Percentiles rank a stretch among this genome's conserved stretches.
These are phyloP conservation scores for Labeo catla DNA, from an alignment of 2,113 vertebrate species.

Conservation along the genomic window DNA sequence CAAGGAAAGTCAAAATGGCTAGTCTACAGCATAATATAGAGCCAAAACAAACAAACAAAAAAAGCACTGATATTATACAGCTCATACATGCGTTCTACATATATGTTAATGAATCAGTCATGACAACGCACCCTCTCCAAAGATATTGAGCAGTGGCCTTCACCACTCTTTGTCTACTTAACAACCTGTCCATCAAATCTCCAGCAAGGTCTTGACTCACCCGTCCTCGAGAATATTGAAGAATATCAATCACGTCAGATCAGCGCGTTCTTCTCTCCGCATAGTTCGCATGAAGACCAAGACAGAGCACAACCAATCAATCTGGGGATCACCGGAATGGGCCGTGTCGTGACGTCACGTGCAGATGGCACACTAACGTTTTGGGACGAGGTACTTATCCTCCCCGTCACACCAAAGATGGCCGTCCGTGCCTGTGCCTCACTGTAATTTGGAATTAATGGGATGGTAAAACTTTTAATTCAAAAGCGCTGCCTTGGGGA, in stretches of 20 bases:
- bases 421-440: conserved; percentile 70
- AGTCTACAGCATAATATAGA: not conserved
- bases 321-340: conserved; percentile 72
- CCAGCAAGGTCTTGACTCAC: conserved; percentile 64
- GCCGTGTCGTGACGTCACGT: conserved; percentile 69
- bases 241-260: conserved; percentile 74
- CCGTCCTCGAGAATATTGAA: conserved; percentile 67
- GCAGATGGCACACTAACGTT: conserved; percentile 74
- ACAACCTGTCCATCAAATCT: conserved; percentile 69
- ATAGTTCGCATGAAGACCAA: conserved; percentile 72
- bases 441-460: conserved; percentile 83
- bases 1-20: not conserved
- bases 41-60: not conserved
- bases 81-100: conserved; percentile 66
- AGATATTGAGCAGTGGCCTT: conserved; percentile 62
- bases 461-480: conserved; percentile 82
- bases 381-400: conserved; percentile 37
- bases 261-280: conserved; percentile 65
- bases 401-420: conserved; percentile 58
- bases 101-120: conserved; percentile 71
- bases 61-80: conserved; percentile 7
- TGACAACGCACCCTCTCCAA: conserved; percentile 61
- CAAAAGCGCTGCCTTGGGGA: conserved; percentile 79
- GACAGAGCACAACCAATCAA: conserved; percentile 70
- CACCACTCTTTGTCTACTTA: conserved; percentile 59